phyloP scores from a whole-genome alignment of 2,113 vertebrate genomes.

The Proterorhinus semilunaris region DNA sequence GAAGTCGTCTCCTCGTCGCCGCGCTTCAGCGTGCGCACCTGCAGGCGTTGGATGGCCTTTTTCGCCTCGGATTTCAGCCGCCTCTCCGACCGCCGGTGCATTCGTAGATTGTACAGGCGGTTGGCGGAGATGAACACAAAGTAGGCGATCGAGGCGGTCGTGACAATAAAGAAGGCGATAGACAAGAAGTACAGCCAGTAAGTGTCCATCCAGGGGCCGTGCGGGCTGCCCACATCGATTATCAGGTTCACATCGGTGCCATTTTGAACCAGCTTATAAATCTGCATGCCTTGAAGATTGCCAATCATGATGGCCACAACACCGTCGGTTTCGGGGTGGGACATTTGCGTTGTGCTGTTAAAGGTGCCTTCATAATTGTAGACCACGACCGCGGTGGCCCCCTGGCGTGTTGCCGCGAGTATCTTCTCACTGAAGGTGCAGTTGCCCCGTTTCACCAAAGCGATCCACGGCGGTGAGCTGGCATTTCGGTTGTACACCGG shows the following conservation, averaged over 20 bases:
- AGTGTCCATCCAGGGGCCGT: constrained; percentile 62
- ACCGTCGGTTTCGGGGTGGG: constrained; percentile 17
- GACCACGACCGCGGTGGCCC: constrained; percentile 84
- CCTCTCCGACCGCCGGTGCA: constrained; percentile 66
- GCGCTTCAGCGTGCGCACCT: constrained; percentile 83
- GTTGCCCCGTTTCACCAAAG: constrained; percentile 86
- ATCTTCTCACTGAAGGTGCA: constrained; percentile 88
- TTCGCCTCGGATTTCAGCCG: constrained; percentile 84
- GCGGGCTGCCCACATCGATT: constrained; percentile 46
- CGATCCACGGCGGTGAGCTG: constrained; percentile 77
- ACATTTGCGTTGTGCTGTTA: constrained; percentile 75
- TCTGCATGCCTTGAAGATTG: constrained; percentile 58
- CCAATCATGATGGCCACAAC: constrained; percentile 71
- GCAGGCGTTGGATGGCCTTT: constrained; percentile 84
- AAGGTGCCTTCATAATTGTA: constrained; percentile 77
- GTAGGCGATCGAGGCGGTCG: constrained; percentile 65
- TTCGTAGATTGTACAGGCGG: constrained; percentile 54
- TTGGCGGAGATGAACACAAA: constrained; percentile 68
- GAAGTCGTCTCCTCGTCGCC: constrained; percentile 84
- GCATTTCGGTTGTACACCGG: constrained; percentile 37
- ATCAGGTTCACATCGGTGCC: constrained; percentile 53
- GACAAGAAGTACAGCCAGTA: constrained; percentile 77
- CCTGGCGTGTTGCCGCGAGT: constrained; percentile 63
- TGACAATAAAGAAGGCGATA: constrained; percentile 73
- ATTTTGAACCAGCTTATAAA: constrained; percentile 45